Evolutionary conservation across 2,113 vertebrate species (phyloP), one percentile per base, ranked within the genome.

Genomic region (Ailurus styani): DNA sequence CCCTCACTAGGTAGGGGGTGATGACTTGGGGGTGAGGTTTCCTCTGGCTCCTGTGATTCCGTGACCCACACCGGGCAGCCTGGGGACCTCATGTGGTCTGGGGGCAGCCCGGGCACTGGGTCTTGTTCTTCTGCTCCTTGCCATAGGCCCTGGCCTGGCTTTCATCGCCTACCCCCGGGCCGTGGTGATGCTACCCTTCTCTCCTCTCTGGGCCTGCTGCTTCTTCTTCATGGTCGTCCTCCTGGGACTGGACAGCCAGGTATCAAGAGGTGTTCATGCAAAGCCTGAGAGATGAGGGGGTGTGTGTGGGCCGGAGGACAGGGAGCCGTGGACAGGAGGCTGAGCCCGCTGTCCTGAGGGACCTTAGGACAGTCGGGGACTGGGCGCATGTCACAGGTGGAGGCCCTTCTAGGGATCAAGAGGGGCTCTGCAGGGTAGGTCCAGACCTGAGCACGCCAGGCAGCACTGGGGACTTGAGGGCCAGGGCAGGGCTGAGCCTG

Each of bases 101-200:
- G 40, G 25, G 66, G 40, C 21, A 27, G 70, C 70, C 87, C 9
- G 27, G 62, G 66, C 60, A 57, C 40, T 18, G 50, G 11, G 7
- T 34, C 14, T 8, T 93, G 62, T 78, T 37, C 37, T 81, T 96
- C 89, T 95, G 60, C 68, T 97, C 97, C 82, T 96, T 50, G 93
- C 85, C 18, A 6, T 98, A 99, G 99, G 99, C 95, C 99, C 99
- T 64, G 99, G 99, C 89, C 98, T 99, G 99, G 99, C 99, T 70
- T 99, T 99, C 98, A 99, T 99, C 42, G 99, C 99, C 17, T 99
- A 99, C 91, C 99, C 99, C 12, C 99, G 99, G n/a, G 99, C 99
- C 12, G 99, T 99, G 82, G 99, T 99, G 98, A 99, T 99, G 99
- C 99, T 99, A 98, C 99, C 99, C 50, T 99, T 99, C 98, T 99